phyloP scores from a whole-genome alignment of 2,888 invertebrate species.

The Eupithecia abbreviata region DNA sequence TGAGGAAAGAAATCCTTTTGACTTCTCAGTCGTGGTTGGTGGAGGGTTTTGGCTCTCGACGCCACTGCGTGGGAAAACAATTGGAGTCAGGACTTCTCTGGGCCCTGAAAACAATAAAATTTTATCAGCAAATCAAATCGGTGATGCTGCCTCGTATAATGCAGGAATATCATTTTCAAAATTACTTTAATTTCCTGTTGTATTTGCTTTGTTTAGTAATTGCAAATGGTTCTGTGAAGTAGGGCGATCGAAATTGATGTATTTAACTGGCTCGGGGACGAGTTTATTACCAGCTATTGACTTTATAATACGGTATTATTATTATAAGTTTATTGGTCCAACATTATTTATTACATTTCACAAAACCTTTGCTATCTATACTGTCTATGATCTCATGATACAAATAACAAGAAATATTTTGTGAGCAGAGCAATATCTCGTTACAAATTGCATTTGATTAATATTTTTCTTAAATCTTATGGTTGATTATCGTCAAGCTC shows the following conservation, averaged over 20 bases:
- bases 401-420: background rate
- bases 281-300: background rate
- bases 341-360: background rate
- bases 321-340: no score
- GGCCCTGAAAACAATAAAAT: slow-evolving; percentile 28
- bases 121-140: slow-evolving; percentile 25
- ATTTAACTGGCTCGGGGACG: background rate
- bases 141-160: slow-evolving; percentile 2
- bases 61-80: background rate
- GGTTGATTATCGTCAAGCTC: background rate
- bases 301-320: no score
- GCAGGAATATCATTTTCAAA: background rate
- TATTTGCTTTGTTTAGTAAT: background rate
- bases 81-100: slow-evolving; percentile 17
- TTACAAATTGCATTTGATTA: background rate
- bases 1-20: slow-evolving; percentile 9
- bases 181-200: background rate
- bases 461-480: background rate
- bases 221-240: background rate
- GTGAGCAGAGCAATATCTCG: background rate
- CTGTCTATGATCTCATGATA: background rate
- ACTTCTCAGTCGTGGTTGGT: slow-evolving; percentile 21
- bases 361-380: background rate
- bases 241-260: background rate
- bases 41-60: slow-evolving; percentile 7